These are phyloP conservation scores for Scaptomyza flava DNA, from an alignment of 2,888 invertebrate genomes.

Conservation along the genomic window DNA sequence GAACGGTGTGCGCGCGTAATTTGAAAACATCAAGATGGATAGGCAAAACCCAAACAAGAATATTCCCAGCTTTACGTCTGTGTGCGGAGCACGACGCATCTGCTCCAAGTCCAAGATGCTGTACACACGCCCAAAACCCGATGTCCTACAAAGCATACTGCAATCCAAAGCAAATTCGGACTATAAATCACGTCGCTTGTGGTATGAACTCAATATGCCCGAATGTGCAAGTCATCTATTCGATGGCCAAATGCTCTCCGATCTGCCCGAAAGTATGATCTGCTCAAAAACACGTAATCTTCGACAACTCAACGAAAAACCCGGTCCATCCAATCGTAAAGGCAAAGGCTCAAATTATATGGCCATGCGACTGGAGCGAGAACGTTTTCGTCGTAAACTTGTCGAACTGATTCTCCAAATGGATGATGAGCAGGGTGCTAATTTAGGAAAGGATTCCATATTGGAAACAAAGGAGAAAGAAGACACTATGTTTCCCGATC, in stretches of 20 bases:
- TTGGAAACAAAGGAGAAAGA: neutral
- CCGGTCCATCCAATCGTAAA: constrained; percentile 37
- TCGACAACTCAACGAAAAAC: constrained; percentile 68
- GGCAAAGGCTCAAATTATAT: constrained; percentile 88
- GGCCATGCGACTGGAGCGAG: constrained; percentile 89
- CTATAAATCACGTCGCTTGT: constrained; percentile 81
- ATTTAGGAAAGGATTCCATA: neutral
- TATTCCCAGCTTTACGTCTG: constrained; percentile 65
- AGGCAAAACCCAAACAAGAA: constrained; percentile 65
- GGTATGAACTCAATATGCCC: constrained; percentile 84
- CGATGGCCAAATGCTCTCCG: constrained; percentile 85
- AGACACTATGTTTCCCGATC: constrained; percentile 85
- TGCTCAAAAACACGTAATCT: constrained; percentile 60
- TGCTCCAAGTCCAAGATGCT: constrained; percentile 77
- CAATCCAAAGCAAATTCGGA: constrained; percentile 83
- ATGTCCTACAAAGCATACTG: constrained; percentile 76
- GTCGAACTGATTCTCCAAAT: constrained; percentile 89
- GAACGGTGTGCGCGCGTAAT: constrained; percentile 21
- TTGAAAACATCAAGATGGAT: constrained; percentile 48
- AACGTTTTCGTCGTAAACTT: constrained; percentile 92
- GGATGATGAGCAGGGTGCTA: constrained; percentile 82
- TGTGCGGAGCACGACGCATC: constrained; percentile 68
- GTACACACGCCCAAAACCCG: constrained; percentile 81
- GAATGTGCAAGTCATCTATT: constrained; percentile 81
- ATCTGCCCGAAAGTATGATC: constrained; percentile 87